These are phyloP conservation scores for Scaptomyza cyrtandrae DNA, from an alignment of 2,888 invertebrate species.

Conservation along the genomic window DNA sequence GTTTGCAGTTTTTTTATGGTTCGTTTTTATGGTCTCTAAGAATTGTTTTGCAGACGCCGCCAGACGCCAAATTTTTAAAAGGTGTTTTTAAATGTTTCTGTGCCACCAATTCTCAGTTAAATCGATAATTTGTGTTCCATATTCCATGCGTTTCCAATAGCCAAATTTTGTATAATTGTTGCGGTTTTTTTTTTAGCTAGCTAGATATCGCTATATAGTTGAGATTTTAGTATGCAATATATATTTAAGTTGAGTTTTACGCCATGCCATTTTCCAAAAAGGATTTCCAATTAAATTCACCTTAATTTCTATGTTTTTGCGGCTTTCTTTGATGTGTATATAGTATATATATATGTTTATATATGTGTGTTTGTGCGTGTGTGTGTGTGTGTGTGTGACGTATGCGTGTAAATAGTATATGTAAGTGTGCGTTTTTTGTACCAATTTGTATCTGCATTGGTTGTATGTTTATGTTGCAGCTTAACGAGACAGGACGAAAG, in stretches of 20 bases:
- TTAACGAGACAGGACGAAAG: constrained; percentile 29
- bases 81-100: constrained; percentile 25
- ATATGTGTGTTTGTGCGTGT: constrained; percentile 1
- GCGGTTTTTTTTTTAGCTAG: constrained; percentile 9
- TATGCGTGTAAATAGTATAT: constrained; percentile 25
- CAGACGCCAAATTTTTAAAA: constrained; percentile 30
- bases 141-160: constrained; percentile 74
- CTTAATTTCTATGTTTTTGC: constrained; percentile 35
- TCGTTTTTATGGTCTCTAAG: constrained; percentile 12
- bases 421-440: constrained; percentile 41
- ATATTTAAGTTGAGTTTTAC: constrained; percentile 49
- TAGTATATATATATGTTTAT: constrained; percentile 2
- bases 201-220: constrained; percentile 30
- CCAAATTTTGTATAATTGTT: constrained; percentile 40
- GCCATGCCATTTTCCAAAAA: constrained; percentile 60
- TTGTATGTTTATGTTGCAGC: constrained; percentile 24
- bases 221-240: constrained; percentile 66
- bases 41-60: constrained; percentile 34
- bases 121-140: constrained; percentile 54
- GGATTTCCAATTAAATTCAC: constrained; percentile 27
- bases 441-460: constrained; percentile 62
- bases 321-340: constrained; percentile 27
- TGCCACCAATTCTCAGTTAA: constrained; percentile 51
- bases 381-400: constrained; percentile 9
- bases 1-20: constrained; percentile 40